Percentiles rank a stretch among this genome's conserved stretches.
phyloP scores from a whole-genome alignment of 2,113 vertebrate genomes.

The Tinamus guttatus region DNA sequence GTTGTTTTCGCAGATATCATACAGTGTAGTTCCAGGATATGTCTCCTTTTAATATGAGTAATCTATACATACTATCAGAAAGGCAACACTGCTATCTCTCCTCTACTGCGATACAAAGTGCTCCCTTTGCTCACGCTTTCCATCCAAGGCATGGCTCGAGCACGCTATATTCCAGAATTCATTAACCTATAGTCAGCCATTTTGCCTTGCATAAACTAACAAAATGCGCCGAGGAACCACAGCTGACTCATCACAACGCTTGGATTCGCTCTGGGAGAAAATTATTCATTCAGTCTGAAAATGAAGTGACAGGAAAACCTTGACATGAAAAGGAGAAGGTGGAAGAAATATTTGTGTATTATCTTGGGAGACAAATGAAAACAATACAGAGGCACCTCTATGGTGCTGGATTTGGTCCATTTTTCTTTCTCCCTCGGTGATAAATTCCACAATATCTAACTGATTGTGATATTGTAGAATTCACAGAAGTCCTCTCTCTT shows the following conservation, averaged over 20 bases:
- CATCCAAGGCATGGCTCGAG: not conserved
- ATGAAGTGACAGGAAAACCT: conserved; percentile 14
- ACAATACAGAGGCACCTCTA: not conserved
- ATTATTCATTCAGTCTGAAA: conserved; percentile 29
- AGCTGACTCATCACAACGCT: conserved; percentile 39
- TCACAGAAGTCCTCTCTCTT: not conserved
- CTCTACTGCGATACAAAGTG: not conserved
- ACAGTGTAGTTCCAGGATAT: not conserved
- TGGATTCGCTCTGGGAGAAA: conserved; percentile 15
- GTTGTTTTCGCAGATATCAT: not conserved
- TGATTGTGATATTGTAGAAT: not conserved
- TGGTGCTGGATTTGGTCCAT: not conserved
- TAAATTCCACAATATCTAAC: not conserved
- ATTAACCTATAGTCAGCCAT: conserved; percentile 21
- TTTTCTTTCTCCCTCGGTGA: not conserved
- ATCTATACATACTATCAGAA: conserved; percentile 7
- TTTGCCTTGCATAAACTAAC: not conserved
- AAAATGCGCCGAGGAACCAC: not conserved
- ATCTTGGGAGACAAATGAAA: not conserved
- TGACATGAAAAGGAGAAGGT: not conserved
- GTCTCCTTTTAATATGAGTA: not conserved
- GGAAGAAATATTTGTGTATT: conserved; percentile 24
- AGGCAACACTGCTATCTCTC: not conserved
- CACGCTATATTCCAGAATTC: conserved; percentile 15
- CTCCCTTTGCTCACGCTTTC: conserved; percentile 27